Conservation (phyloP, 2,888 invertebrate species). For the Eurytoma californica region DNA sequence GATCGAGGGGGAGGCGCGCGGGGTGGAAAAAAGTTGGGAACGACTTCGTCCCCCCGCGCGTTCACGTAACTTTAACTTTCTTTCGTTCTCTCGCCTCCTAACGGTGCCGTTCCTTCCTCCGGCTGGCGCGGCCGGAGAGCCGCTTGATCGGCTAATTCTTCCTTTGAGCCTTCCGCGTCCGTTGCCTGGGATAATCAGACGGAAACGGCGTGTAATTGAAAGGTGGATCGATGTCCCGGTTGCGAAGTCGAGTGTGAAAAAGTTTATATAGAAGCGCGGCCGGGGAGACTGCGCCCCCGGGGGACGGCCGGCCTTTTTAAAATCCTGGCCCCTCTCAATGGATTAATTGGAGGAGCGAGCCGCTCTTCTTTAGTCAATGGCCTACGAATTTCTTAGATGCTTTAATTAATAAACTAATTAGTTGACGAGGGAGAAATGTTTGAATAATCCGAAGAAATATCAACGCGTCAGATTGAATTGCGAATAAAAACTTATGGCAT, state of each 20-base stretch:
- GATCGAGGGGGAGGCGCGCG: neutral
- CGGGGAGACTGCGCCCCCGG: no score
- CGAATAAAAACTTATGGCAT: no score
- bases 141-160: constrained; percentile 46
- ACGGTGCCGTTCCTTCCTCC: neutral
- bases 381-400: neutral
- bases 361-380: no score
- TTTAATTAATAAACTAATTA: constrained; percentile 24
- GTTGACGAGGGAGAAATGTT: neutral
- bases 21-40: neutral
- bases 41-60: neutral
- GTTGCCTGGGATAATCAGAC: constrained; percentile 39
- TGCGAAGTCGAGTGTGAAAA: constrained; percentile 59
- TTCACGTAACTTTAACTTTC: neutral
- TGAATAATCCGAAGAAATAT: neutral
- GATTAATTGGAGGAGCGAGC: constrained; percentile 11
- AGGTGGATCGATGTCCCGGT: constrained; percentile 62
- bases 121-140: neutral
- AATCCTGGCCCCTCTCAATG: constrained; percentile 4
- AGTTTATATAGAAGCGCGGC: neutral
- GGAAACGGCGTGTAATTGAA: constrained; percentile 45
- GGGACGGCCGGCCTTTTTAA: no score
- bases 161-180: constrained; percentile 34
- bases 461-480: neutral
- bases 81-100: neutral